These are phyloP conservation scores for Acanthornis magna DNA, from an alignment of 2,797 vertebrate species.

Conservation along the genomic window DNA sequence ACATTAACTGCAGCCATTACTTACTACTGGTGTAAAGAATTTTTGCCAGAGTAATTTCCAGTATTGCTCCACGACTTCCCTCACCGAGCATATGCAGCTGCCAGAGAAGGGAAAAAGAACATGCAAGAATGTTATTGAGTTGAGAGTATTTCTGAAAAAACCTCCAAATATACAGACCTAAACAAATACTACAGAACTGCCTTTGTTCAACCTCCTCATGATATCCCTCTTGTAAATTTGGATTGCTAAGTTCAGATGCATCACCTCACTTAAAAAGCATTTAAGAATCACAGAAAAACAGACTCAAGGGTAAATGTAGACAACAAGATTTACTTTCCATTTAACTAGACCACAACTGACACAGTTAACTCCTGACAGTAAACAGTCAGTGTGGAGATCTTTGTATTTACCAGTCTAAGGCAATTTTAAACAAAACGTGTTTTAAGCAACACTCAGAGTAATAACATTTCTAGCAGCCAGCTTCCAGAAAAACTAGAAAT, in stretches of 20 bases:
- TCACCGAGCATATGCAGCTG: conserved; percentile 97
- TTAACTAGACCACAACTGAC: not conserved
- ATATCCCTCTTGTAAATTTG: not conserved
- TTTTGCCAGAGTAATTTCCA: conserved; percentile 95
- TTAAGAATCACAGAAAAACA: not conserved
- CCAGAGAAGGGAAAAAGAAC: not conserved
- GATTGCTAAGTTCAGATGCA: not conserved
- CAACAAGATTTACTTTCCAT: not conserved
- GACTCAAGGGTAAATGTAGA: fast-evolving
- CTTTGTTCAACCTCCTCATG: not conserved
- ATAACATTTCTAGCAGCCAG: not conserved
- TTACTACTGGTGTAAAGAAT: conserved; percentile 85
- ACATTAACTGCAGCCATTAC: conserved; percentile 53
- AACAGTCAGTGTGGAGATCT: not conserved
- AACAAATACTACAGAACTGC: not conserved
- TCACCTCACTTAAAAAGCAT: not conserved
- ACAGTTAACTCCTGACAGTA: not conserved
- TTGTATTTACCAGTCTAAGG: not conserved
- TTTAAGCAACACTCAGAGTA: not conserved
- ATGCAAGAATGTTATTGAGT: not conserved
- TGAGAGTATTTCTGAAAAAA: not conserved
- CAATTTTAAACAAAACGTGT: fast-evolving
- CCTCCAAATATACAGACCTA: not conserved
- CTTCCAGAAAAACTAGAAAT: not conserved
- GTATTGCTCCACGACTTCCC: conserved; percentile 87